phyloP scores from a whole-genome alignment of 2,113 vertebrate species.

The Semicossyphus pulcher region DNA sequence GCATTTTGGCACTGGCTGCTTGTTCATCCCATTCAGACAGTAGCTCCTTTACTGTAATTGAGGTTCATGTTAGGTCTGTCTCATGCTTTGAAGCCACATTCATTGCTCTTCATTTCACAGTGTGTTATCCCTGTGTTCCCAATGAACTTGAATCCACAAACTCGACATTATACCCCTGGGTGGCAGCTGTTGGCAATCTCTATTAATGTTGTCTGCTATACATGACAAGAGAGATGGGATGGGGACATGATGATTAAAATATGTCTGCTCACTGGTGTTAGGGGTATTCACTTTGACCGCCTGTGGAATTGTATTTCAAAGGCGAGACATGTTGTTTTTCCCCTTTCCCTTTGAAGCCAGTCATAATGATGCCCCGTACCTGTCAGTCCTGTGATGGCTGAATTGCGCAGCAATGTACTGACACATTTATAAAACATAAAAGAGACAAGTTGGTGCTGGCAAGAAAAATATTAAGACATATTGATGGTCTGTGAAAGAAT shows the following conservation, averaged over 20 bases:
- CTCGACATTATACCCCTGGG: conserved; percentile 12
- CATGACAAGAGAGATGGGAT: conserved; percentile 45
- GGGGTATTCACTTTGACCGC: conserved; percentile 39
- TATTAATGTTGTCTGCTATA: conserved; percentile 43
- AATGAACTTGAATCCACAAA: conserved; percentile 25
- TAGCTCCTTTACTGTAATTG: neutral
- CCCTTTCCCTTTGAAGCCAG: conserved; percentile 49
- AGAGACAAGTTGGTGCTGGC: neutral
- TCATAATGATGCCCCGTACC: conserved; percentile 59
- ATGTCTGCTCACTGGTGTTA: conserved; percentile 30
- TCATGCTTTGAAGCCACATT: conserved; percentile 44
- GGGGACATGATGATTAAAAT: conserved; percentile 54
- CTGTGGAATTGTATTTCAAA: conserved; percentile 55
- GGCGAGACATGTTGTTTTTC: conserved; percentile 37
- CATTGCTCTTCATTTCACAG: conserved; percentile 43
- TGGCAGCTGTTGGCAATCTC: conserved; percentile 51
- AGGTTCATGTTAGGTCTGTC: conserved; percentile 1
- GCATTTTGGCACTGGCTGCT: neutral
- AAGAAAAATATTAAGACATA: conserved; percentile 12
- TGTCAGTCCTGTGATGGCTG: conserved; percentile 50
- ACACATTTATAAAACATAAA: conserved; percentile 56
- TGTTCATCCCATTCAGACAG: neutral
- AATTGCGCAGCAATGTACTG: conserved; percentile 29
- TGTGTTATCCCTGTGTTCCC: conserved; percentile 30
- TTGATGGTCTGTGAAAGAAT: conserved; percentile 28